Evolutionary conservation across 2,888 invertebrate genomes (phyloP).

Genomic region (Calameuta idolon): DNA sequence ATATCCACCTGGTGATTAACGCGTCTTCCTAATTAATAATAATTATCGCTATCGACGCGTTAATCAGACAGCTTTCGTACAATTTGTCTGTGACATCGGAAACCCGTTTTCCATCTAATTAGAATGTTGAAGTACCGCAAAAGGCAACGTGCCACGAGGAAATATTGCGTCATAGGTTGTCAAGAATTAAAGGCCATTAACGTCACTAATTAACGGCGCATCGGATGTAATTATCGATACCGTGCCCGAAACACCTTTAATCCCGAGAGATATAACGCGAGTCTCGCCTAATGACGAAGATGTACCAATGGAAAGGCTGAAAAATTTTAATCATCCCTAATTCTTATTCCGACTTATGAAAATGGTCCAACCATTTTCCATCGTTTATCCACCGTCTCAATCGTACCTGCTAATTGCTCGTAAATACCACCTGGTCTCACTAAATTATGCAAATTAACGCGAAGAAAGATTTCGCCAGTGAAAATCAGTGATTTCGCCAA

Average conservation of each 20-base stretch:
- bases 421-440: background rate
- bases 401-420: slow-evolving; percentile 2
- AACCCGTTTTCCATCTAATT: background rate
- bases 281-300: background rate
- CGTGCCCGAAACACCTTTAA: slow-evolving; percentile 27
- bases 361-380: background rate
- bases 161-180: slow-evolving; percentile 17
- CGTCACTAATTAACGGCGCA: slow-evolving; percentile 39
- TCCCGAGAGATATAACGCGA: background rate
- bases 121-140: background rate
- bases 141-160: background rate
- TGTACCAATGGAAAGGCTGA: background rate
- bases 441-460: background rate
- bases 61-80: background rate
- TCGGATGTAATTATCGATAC: slow-evolving; percentile 41
- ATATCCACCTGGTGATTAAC: background rate
- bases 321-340: background rate
- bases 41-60: background rate
- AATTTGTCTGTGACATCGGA: slow-evolving; percentile 11
- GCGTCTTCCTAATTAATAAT: background rate
- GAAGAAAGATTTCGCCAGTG: background rate
- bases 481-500: background rate
- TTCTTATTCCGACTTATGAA: background rate
- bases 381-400: background rate
- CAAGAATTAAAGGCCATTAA: slow-evolving; percentile 28